Conservation (phyloP, 2,113 vertebrate species). For the Labrus mixtus region DNA sequence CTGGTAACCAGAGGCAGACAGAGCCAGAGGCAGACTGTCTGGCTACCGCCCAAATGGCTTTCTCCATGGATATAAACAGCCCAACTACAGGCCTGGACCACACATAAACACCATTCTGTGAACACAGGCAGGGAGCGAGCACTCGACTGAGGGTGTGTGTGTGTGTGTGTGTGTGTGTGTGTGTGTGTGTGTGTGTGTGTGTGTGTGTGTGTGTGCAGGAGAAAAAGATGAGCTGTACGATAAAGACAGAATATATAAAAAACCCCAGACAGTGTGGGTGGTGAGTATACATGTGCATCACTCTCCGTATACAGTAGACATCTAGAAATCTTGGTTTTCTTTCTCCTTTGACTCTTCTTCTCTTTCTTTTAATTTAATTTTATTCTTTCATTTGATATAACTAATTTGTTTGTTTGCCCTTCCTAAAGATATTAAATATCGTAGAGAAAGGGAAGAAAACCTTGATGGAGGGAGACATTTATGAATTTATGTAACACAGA, state of each 20-base stretch:
- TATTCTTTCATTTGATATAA: too few relatives aligned
- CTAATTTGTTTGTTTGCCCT: too few relatives aligned
- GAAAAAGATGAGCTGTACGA: constrained; percentile 40
- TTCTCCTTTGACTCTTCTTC: too few relatives aligned
- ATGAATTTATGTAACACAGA: too few relatives aligned
- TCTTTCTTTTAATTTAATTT: too few relatives aligned
- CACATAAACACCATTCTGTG: constrained; percentile 77
- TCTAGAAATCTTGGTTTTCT: constrained; percentile 41
- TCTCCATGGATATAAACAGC: constrained; percentile 81
- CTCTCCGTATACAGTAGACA: constrained; percentile 43
- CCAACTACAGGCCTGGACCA: constrained; percentile 65
- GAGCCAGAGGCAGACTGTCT: constrained; percentile 73
- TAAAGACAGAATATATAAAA: constrained; percentile 55
- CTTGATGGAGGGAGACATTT: too few relatives aligned
- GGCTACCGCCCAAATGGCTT: constrained; percentile 77
- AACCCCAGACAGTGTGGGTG: constrained; percentile 56
- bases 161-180: not conserved
- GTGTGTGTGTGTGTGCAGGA: constrained; percentile 26
- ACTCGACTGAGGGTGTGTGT: constrained; percentile 19
- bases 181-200: not conserved
- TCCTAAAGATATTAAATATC: too few relatives aligned
- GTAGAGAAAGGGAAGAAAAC: too few relatives aligned
- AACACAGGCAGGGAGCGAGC: constrained; percentile 28
- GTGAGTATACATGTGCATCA: constrained; percentile 44
- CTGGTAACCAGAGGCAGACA: constrained; percentile 60